These are phyloP conservation scores for Drosophila paramelanica DNA, from an alignment of 2,888 invertebrate species.

Conservation along the genomic window DNA sequence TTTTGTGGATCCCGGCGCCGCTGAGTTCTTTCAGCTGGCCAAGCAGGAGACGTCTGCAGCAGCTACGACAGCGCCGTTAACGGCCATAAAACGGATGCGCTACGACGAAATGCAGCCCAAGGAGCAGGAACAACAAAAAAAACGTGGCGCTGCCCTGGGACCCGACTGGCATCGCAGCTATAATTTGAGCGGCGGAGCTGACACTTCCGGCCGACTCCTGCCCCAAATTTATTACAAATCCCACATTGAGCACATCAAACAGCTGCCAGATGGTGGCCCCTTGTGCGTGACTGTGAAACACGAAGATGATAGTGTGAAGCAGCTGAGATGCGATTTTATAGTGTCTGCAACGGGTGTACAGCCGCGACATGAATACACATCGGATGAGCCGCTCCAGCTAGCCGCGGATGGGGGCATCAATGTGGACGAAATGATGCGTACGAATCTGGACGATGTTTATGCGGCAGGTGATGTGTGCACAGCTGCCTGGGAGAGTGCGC, in stretches of 20 bases:
- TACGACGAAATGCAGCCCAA: conserved; percentile 87
- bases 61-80: conserved; percentile 26
- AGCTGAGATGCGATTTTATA: conserved; percentile 93
- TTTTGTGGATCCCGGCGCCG: conserved; percentile 98
- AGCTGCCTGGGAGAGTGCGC: conserved; percentile 91
- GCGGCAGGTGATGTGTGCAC: conserved; percentile 98
- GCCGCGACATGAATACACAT: conserved; percentile 88
- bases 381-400: conserved; percentile 86
- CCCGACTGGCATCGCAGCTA: conserved; percentile 97
- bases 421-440: conserved; percentile 94
- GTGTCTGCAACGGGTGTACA: conserved; percentile 98
- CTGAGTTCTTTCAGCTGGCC: conserved; percentile 91
- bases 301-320: conserved; percentile 86
- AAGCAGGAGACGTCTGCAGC: conserved; percentile 16
- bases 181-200: conserved; percentile 84
- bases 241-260: conserved; percentile 84
- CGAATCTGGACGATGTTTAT: conserved; percentile 91
- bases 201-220: background rate
- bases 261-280: conserved; percentile 85
- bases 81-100: conserved; percentile 88
- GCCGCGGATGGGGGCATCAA: conserved; percentile 92
- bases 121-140: conserved; percentile 68
- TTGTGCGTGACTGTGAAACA: conserved; percentile 88
- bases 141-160: conserved; percentile 95
- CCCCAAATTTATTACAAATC: conserved; percentile 88